Conservation (phyloP, 1,140 invertebrate genomes). For the Drosophila melanica region DNA sequence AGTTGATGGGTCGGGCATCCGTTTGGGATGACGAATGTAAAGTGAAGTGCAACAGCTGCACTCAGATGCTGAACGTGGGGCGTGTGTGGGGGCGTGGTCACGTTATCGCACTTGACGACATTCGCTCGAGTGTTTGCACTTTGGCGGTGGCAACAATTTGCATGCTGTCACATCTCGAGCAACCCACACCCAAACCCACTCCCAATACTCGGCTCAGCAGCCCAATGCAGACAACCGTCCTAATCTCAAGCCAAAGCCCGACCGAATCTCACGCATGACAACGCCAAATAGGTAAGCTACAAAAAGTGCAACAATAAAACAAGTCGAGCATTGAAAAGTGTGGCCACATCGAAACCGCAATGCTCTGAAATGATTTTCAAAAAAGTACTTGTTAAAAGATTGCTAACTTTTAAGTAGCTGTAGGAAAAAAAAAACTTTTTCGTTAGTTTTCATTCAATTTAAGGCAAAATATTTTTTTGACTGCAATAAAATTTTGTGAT, state of each 20-base stretch:
- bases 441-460: too few species aligned
- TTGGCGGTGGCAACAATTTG: conserved; percentile 58
- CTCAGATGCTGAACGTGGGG: not conserved
- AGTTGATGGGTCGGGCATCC: conserved; percentile 17
- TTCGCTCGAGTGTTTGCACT: conserved; percentile 66
- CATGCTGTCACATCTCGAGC: conserved; percentile 42
- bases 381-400: not conserved
- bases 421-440: not conserved
- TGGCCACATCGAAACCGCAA: not conserved
- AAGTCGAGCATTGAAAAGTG: not conserved
- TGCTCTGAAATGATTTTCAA: not conserved
- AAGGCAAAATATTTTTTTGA: too few species aligned
- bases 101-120: conserved; percentile 62
- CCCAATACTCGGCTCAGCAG: too few species aligned
- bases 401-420: not conserved
- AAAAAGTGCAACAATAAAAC: conserved; percentile 37
- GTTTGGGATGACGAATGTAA: conserved; percentile 16
- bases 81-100: conserved; percentile 25
- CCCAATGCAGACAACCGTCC: not conserved
- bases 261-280: conserved; percentile 29
- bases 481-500: too few species aligned
- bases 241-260: conserved; percentile 28
- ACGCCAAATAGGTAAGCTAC: conserved; percentile 35
- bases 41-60: conserved; percentile 30
- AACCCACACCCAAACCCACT: not conserved